phyloP scores from a whole-genome alignment of 2,888 invertebrate species.

The Antitype chi region DNA sequence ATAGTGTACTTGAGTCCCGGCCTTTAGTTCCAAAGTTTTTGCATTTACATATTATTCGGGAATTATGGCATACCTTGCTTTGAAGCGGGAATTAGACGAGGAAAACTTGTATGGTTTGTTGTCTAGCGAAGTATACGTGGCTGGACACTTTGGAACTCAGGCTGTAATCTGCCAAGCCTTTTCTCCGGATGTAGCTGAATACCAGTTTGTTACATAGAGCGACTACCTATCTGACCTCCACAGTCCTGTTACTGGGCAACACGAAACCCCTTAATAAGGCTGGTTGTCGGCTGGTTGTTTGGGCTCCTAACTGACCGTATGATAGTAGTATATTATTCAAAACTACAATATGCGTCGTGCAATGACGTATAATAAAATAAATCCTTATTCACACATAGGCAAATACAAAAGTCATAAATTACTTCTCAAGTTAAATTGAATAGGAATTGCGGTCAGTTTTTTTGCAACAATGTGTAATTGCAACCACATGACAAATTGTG shows the following conservation, averaged over 20 bases:
- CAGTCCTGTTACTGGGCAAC: not conserved
- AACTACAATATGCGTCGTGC: not conserved
- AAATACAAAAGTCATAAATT: not conserved
- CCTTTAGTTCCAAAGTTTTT: conserved; percentile 46
- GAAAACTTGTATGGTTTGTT: conserved; percentile 30
- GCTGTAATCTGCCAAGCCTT: not conserved
- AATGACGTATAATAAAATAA: not conserved
- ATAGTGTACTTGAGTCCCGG: conserved; percentile 44
- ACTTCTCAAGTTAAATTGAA: not conserved
- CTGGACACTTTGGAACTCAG: not conserved
- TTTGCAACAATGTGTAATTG: not conserved
- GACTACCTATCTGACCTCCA: not conserved
- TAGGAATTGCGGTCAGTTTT: conserved; percentile 5
- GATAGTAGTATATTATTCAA: not conserved
- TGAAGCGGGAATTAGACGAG: conserved; percentile 19
- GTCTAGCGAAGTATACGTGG: not conserved
- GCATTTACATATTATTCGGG: conserved; percentile 53
- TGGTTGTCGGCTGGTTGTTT: not conserved
- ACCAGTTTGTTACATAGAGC: not conserved
- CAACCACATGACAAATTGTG: not conserved
- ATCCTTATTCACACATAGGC: not conserved
- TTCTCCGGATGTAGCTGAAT: not conserved
- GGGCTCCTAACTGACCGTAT: not conserved
- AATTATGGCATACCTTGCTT: conserved; percentile 49
- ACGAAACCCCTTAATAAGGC: not conserved